Percentiles rank a stretch among this genome's conserved stretches.
Conservation (phyloP, 2,888 invertebrate genomes). For the Hydroisotoma schaefferi region DNA sequence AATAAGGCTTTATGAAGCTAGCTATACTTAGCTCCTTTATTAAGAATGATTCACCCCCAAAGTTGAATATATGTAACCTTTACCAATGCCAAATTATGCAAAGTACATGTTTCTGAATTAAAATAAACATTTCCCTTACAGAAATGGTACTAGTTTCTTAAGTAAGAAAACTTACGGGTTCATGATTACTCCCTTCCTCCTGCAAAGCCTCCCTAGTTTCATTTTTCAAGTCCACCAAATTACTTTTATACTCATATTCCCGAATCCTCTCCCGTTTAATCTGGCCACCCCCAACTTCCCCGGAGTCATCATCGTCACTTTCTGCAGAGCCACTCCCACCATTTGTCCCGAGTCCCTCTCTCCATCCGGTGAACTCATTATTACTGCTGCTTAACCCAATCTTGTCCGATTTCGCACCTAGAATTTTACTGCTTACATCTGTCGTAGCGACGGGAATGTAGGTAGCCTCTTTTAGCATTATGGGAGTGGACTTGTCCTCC, state of each 20-base stretch:
- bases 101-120: too few relatives aligned
- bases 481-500: background rate
- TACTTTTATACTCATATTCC: slow-evolving; percentile 33
- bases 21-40: too few relatives aligned
- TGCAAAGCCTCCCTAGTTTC: slow-evolving; percentile 69
- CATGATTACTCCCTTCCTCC: slow-evolving; percentile 71
- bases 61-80: too few relatives aligned
- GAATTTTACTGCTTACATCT: background rate
- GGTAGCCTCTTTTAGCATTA: background rate
- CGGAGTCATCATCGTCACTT: background rate
- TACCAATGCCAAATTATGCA: background rate
- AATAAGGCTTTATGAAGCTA: too few relatives aligned
- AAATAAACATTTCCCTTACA: too few relatives aligned
- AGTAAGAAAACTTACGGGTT: slow-evolving; percentile 75
- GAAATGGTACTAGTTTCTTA: too few relatives aligned
- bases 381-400: background rate
- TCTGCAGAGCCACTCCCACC: slow-evolving; percentile 9
- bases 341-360: slow-evolving; percentile 1
- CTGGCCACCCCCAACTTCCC: too few relatives aligned
- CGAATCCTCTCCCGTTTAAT: slow-evolving; percentile 1
- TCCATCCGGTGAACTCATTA: slow-evolving; percentile 27
- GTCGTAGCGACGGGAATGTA: background rate
- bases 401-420: background rate
- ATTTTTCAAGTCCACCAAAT: slow-evolving; percentile 53
- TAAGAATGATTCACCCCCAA: too few relatives aligned